These are phyloP conservation scores for Mormyrus hasselquistii DNA, from an alignment of 2,797 vertebrate species.

Conservation along the genomic window DNA sequence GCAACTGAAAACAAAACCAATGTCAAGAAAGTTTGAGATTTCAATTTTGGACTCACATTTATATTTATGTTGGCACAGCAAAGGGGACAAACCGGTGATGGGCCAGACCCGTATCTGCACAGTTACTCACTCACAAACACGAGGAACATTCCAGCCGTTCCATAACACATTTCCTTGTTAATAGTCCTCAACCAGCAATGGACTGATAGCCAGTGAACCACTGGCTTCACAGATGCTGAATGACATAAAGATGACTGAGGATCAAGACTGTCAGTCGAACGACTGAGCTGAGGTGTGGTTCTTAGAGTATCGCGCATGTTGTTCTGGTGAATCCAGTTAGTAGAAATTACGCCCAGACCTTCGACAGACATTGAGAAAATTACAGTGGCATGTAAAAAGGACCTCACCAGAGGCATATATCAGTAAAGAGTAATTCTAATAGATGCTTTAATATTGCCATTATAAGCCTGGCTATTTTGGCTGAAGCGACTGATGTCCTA, in stretches of 20 bases:
- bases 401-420: background rate
- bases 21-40: conserved; percentile 63
- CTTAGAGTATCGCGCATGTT: background rate
- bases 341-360: background rate
- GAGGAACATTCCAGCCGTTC: background rate
- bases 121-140: background rate
- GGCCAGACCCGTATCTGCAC: background rate
- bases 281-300: background rate
- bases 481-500: background rate
- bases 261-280: background rate
- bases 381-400: background rate
- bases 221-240: background rate
- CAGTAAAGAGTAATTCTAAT: background rate
- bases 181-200: no score
- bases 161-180: background rate
- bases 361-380: background rate
- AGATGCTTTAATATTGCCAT: background rate
- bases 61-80: conserved; percentile 23
- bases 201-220: background rate
- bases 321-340: background rate
- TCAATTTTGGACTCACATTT: conserved; percentile 49
- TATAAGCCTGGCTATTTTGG: background rate
- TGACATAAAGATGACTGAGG: background rate
- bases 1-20: conserved; percentile 81
- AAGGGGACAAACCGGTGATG: background rate